Percentiles rank a stretch among this genome's conserved stretches.
These are phyloP conservation scores for Nycteola revayana DNA, from an alignment of 2,888 invertebrate species.

Conservation along the genomic window DNA sequence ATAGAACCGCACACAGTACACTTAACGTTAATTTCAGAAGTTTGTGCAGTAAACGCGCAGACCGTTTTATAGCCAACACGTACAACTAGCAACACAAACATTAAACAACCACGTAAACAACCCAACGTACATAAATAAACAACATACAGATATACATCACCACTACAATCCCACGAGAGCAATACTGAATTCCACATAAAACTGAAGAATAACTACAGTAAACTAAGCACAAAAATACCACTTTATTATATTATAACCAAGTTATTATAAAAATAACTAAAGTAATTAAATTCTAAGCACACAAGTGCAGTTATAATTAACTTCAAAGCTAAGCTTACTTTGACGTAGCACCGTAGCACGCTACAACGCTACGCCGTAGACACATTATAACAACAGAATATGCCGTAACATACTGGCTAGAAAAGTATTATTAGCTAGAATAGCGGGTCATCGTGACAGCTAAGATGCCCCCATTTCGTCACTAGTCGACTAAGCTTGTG, in stretches of 20 bases:
- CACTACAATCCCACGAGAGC: no score
- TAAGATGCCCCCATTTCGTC: slow-evolving; percentile 57
- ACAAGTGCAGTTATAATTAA: slow-evolving; percentile 16
- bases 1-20: no score
- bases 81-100: slow-evolving; percentile 11
- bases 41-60: slow-evolving; percentile 7
- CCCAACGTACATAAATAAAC: slow-evolving; percentile 1
- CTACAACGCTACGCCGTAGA: slow-evolving; percentile 47
- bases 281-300: slow-evolving; percentile 10
- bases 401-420: slow-evolving; percentile 41
- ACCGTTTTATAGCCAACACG: slow-evolving; percentile 15
- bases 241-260: no score
- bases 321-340: slow-evolving; percentile 1
- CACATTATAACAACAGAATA: slow-evolving; percentile 34
- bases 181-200: no score
- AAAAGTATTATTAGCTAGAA: slow-evolving; percentile 53
- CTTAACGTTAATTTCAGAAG: slow-evolving; percentile 1
- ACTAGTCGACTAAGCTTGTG: slow-evolving; percentile 30
- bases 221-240: no score
- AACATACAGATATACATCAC: background rate
- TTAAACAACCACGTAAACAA: background rate
- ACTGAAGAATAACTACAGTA: no score
- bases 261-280: slow-evolving; percentile 3
- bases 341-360: slow-evolving; percentile 28
- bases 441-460: slow-evolving; percentile 52